Percentiles rank a stretch among this genome's conserved stretches.
Conservation (phyloP, 1,140 invertebrate genomes). For the Brevipalpus yothersi region DNA sequence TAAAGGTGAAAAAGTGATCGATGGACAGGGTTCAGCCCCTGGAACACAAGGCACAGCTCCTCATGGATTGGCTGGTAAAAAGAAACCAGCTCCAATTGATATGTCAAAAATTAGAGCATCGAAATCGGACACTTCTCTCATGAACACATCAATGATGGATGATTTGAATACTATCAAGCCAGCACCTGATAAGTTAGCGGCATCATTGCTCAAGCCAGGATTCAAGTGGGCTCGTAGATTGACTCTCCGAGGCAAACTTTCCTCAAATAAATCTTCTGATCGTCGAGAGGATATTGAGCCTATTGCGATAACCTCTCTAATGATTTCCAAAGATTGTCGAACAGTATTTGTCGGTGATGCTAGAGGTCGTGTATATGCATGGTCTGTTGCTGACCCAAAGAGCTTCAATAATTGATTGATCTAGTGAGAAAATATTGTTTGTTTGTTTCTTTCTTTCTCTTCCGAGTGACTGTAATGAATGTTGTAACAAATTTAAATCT, state of each 20-base stretch:
- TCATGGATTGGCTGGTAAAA: not conserved
- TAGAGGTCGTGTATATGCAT: conserved; percentile 54
- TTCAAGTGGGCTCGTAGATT: conserved; percentile 77
- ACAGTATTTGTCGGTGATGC: conserved; percentile 84
- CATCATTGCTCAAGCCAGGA: conserved; percentile 22
- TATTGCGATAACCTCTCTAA: conserved; percentile 76
- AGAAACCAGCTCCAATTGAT: conserved; percentile 14
- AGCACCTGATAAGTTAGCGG: not conserved
- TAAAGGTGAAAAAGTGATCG: not conserved
- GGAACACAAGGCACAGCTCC: not conserved
- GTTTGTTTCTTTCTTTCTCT: conserved; percentile 20
- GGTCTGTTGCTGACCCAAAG: conserved; percentile 54
- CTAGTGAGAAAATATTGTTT: conserved; percentile 68
- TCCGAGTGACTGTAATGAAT: no score
- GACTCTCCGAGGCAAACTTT: conserved; percentile 81
- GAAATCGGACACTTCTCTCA: conserved; percentile 69
- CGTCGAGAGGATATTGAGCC: conserved; percentile 87
- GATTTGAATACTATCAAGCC: not conserved
- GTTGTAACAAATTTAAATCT: no score
- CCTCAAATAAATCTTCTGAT: conserved; percentile 96
- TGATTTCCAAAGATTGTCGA: conserved; percentile 65
- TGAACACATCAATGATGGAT: conserved; percentile 60
- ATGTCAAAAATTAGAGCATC: conserved; percentile 22
- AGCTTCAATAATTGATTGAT: conserved; percentile 85
- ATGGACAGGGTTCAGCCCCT: not conserved